phyloP scores from a whole-genome alignment of 2,113 vertebrate genomes.

The Hemibagrus wyckioides region DNA sequence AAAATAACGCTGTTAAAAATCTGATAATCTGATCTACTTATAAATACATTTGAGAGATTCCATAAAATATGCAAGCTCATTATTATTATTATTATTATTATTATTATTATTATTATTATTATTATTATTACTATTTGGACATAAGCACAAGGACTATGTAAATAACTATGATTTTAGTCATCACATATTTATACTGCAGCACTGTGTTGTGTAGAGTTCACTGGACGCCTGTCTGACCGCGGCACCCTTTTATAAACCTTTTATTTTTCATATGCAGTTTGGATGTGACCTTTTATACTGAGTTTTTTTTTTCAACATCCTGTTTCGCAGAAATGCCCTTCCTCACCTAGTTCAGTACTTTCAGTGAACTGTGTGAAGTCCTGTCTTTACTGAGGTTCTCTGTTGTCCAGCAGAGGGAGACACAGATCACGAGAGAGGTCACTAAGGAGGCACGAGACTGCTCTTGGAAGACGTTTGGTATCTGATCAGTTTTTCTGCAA shows the following conservation, averaged over 20 bases:
- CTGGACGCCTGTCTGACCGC: not conserved
- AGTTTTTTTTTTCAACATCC: not conserved
- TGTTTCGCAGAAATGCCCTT: not conserved
- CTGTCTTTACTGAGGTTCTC: not conserved
- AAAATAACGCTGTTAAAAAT: too few species aligned
- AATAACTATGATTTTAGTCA: not conserved
- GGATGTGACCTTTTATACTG: not conserved
- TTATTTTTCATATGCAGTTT: not conserved
- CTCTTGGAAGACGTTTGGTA: not conserved
- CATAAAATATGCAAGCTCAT: too few species aligned
- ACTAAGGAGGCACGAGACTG: not conserved
- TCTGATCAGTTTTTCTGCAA: not conserved
- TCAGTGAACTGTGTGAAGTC: not conserved
- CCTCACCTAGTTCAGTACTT: not conserved
- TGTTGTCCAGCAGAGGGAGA: constrained; percentile 31
- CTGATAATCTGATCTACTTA: too few species aligned
- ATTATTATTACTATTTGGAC: not conserved
- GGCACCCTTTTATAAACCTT: not conserved
- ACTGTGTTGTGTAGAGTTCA: not conserved
- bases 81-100: not conserved
- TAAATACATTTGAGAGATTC: too few species aligned
- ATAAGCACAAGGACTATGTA: not conserved
- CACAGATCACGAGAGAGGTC: not conserved
- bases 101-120: not conserved
- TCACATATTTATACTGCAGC: not conserved